These are phyloP conservation scores for Calephelis virginiensis DNA, from an alignment of 1,140 invertebrate species.

Conservation along the genomic window DNA sequence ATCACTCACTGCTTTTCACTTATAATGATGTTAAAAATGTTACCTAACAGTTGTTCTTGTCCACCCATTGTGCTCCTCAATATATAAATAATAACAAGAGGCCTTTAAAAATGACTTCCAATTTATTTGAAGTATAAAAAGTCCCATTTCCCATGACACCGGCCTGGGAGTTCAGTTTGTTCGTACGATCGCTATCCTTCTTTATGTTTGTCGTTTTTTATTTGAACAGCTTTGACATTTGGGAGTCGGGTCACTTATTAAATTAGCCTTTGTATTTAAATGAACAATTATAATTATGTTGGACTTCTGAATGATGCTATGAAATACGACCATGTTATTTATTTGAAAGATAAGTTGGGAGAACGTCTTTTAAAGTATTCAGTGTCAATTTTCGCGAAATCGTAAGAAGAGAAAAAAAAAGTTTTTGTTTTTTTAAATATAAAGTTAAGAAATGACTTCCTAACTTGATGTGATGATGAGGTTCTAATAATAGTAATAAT, in stretches of 20 bases:
- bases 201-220: constrained; percentile 68
- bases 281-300: constrained; percentile 68
- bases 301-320: constrained; percentile 12
- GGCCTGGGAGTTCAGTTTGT: constrained; percentile 52
- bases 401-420: too few species aligned
- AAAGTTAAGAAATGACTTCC: too few species aligned
- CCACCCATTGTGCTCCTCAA: constrained; percentile 72
- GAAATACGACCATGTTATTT: constrained; percentile 7
- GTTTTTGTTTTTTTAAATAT: too few species aligned
- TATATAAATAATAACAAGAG: constrained; percentile 62
- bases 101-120: constrained; percentile 73
- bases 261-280: constrained; percentile 78
- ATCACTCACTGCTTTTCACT: constrained; percentile 73
- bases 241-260: constrained; percentile 72
- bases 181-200: constrained; percentile 59
- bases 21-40: constrained; percentile 77
- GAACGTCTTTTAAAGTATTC: background rate
- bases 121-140: constrained; percentile 75
- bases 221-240: constrained; percentile 72
- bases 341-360: background rate
- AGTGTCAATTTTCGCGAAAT: background rate
- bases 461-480: too few species aligned
- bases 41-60: constrained; percentile 72
- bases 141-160: constrained; percentile 68
- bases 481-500: too few species aligned